These are phyloP conservation scores for Tineola bisselliella DNA, from an alignment of 2,888 invertebrate genomes.

Conservation along the genomic window DNA sequence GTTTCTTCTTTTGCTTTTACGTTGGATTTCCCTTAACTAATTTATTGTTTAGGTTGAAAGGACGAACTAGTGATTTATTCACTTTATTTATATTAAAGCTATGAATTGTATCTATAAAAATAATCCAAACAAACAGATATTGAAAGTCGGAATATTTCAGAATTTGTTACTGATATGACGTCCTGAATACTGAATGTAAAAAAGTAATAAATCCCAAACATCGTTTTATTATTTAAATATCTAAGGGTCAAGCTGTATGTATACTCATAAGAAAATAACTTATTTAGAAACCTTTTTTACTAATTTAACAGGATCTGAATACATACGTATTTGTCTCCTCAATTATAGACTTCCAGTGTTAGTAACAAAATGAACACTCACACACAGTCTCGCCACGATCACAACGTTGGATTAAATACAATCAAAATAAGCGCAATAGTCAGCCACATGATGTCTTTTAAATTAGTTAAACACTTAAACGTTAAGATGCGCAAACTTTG, in stretches of 20 bases:
- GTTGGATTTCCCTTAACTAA: background rate
- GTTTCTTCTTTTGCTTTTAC: background rate
- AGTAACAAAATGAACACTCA: too few relatives aligned
- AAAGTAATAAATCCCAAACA: background rate
- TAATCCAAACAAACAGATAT: background rate
- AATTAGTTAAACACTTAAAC: too few relatives aligned
- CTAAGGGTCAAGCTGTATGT: background rate
- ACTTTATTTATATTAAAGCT: background rate
- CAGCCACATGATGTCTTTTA: too few relatives aligned
- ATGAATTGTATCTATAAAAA: background rate
- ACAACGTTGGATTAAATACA: too few relatives aligned
- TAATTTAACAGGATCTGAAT: too few relatives aligned
- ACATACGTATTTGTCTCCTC: too few relatives aligned
- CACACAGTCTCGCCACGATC: too few relatives aligned
- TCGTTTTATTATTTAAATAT: conserved; percentile 5
- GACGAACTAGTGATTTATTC: conserved; percentile 5
- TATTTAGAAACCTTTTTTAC: too few relatives aligned
- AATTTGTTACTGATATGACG: conserved; percentile 1
- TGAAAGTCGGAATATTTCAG: background rate
- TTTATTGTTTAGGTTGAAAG: background rate
- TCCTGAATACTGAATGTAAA: background rate
- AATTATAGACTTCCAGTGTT: too few relatives aligned
- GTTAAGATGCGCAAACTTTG: too few relatives aligned
- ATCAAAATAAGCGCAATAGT: too few relatives aligned
- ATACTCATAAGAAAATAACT: too few relatives aligned